These are phyloP conservation scores for Adelosebastes latens DNA, from an alignment of 2,797 vertebrate genomes.

Conservation along the genomic window DNA sequence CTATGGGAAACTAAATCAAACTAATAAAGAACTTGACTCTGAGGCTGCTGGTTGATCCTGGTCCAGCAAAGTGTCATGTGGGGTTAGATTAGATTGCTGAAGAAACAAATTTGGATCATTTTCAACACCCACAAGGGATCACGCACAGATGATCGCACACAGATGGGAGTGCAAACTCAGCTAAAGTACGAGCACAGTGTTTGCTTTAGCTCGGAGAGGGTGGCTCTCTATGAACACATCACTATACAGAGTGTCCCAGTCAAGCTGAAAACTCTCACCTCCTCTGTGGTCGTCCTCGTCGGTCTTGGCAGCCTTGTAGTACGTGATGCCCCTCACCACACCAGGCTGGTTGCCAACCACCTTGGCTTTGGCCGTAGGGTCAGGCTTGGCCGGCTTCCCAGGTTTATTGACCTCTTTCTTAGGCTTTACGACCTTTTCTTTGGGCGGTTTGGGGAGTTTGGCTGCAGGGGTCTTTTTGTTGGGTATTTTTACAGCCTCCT, in stretches of 20 bases:
- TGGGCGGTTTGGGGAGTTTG: slow-evolving; percentile 78
- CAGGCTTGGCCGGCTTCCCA: slow-evolving; percentile 66
- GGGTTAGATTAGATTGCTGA: slow-evolving; percentile 30
- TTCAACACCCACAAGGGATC: slow-evolving; percentile 50
- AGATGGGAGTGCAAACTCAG: slow-evolving; percentile 41
- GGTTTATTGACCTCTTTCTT: slow-evolving; percentile 86
- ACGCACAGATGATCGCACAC: slow-evolving; percentile 54
- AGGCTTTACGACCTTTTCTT: slow-evolving; percentile 90
- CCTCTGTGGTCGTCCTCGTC: slow-evolving; percentile 77
- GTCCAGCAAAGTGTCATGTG: slow-evolving; percentile 30
- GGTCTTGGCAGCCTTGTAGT: slow-evolving; percentile 90
- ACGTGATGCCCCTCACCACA: slow-evolving; percentile 91
- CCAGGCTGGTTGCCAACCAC: slow-evolving; percentile 86
- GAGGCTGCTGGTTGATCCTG: slow-evolving; percentile 14
- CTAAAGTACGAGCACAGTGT: slow-evolving; percentile 31
- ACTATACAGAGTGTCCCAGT: not conserved
- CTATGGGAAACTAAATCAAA: not conserved
- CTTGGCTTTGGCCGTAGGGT: slow-evolving; percentile 87
- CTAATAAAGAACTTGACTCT: not conserved
- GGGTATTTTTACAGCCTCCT: slow-evolving; percentile 79
- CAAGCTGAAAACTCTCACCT: slow-evolving; percentile 72
- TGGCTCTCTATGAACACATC: slow-evolving; percentile 10
- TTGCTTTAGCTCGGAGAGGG: slow-evolving; percentile 29
- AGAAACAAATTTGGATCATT: slow-evolving; percentile 53
- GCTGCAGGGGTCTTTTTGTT: slow-evolving; percentile 84